Base-by-base conservation (phyloP, 2,797 vertebrate species). In the Erpetoichthys calabaricus region DNA sequence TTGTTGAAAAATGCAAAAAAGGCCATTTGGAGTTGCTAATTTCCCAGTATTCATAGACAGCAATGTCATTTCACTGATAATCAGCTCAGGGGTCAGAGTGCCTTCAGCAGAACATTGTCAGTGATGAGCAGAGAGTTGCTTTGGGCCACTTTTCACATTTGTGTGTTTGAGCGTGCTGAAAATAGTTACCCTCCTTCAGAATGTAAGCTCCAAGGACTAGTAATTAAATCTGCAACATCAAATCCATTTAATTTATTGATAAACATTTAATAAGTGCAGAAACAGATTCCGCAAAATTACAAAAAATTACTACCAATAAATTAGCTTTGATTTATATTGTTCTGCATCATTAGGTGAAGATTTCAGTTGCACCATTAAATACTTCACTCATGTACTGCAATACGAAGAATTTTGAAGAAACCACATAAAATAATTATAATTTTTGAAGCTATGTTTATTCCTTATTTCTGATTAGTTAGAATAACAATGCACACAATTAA, bases 1-100 rank as follows among this genome's bases (percentile, higher is more conserved):
- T 56, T 62, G 65, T 68, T 73, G 67, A 59, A 68, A 74, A 67
- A 79, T 76, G 73, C 60, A 73, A 75, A 81, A 62, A 51, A 71
- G 62, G 57, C 25, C 61, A 60, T 67, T 66, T 68, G 73, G 65
- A 70, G 73, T 67, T 65, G 67, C 62, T 79, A 68, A 77, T 79
- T 80, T 70, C 65, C 59, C 56, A 47, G 58, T 45, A 47, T 58
- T 73, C 76, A 68, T 65, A 67, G 65, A 50, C 56, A 66, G 63
- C 8, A 51, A 63, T 72, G 66, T 59, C 61, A 68, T 66, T 62
- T 59, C 63, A 59, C 43, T 67, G 70, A 70, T 67, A 73, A 75
- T 71, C 71, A 66, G 46, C 63, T 55, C 60, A 58, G 4, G 60
- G 71, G 67, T 73, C 71, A 75, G 56, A 49, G 9, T 58, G 61